Percentiles rank a stretch among this genome's conserved stretches.
Evolutionary conservation across 2,888 invertebrate genomes (phyloP).

Genomic region (Drosophila mulleri): DNA sequence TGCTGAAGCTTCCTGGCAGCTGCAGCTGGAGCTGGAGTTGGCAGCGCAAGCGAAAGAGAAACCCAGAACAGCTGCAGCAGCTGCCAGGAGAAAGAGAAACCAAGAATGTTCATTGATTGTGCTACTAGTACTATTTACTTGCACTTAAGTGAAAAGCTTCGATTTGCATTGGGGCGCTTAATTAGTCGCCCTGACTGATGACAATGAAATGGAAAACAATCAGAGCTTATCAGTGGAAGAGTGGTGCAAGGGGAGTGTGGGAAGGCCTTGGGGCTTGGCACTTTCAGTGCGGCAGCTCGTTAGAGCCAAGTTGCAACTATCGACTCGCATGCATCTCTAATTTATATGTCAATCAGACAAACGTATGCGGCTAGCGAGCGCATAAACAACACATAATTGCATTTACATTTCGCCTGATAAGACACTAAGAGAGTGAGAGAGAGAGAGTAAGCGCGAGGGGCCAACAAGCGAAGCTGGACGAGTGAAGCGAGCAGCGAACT

Average conservation of each 20-base stretch:
- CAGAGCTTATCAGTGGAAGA: slow-evolving; percentile 55
- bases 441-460: neutral
- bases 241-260: neutral
- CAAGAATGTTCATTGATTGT: slow-evolving; percentile 35
- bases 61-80: slow-evolving; percentile 3
- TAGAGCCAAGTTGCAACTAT: slow-evolving; percentile 58
- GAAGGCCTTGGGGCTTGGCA: slow-evolving; percentile 33
- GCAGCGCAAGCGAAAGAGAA: slow-evolving; percentile 6
- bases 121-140: slow-evolving; percentile 60
- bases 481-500: neutral
- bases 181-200: slow-evolving; percentile 62
- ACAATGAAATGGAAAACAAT: slow-evolving; percentile 77
- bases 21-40: slow-evolving; percentile 21
- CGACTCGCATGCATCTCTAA: slow-evolving; percentile 77
- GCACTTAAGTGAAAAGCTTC: slow-evolving; percentile 77
- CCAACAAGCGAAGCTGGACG: neutral
- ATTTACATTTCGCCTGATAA: slow-evolving; percentile 72
- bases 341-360: slow-evolving; percentile 79
- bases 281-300: slow-evolving; percentile 74
- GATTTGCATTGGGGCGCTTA: slow-evolving; percentile 51
- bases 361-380: slow-evolving; percentile 70
- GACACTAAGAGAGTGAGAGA: neutral
- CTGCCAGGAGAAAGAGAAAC: slow-evolving; percentile 17
- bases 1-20: slow-evolving; percentile 39
- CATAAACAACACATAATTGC: slow-evolving; percentile 81